Base-by-base conservation (phyloP, 1,140 invertebrate genomes). In the Drosophila sechellia region DNA sequence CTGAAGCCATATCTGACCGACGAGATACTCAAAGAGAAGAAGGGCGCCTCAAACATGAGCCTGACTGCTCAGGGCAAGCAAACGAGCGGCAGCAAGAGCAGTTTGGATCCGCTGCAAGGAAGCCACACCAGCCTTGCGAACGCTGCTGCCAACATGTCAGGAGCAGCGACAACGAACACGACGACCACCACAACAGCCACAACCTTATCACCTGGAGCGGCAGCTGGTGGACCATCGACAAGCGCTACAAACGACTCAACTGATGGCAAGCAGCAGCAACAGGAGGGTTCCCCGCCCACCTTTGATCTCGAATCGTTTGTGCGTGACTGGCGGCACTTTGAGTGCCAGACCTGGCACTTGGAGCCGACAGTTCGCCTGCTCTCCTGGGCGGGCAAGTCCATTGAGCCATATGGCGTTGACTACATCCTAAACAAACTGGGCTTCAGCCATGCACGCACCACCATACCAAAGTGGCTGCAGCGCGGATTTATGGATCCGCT, bases 391-490 rank as follows among this genome's bases (percentile, higher is more conserved):
- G 98, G 98, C 13, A 98, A 98, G 92, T 97, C 97, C 74, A 98
- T 99, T 72, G 98, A 99, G 92, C 98, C 98, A 1, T 98, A 99
- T 85, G 98, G 98, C 40, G 98, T 99, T 39, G 98, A 99, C 93
- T 99, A 98, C 92, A 98, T 99, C 76, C 94, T 99, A 35, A 97
- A 99, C 93, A 98, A 98, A 92, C 93, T 99, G 5, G 98, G 98
- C 12, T 99, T 99, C 92, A 96, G 96, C 60, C 98, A 99, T 93
- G 98, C 99, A 3, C 94, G 98, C 43, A 98, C 97, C 42, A 99
- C 99, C 35, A 99, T 99, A 91, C 99, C 99, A 17, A 99, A 99
- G 93, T 99, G 98, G 98, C 95, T 99, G 93, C 99, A 99, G 93
- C 94, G 99, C 60, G 98, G 98, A 25, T 97, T 98, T 77, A 97